phyloP scores from a whole-genome alignment of 2,888 invertebrate species.

The Hydrotaea diabolus region DNA sequence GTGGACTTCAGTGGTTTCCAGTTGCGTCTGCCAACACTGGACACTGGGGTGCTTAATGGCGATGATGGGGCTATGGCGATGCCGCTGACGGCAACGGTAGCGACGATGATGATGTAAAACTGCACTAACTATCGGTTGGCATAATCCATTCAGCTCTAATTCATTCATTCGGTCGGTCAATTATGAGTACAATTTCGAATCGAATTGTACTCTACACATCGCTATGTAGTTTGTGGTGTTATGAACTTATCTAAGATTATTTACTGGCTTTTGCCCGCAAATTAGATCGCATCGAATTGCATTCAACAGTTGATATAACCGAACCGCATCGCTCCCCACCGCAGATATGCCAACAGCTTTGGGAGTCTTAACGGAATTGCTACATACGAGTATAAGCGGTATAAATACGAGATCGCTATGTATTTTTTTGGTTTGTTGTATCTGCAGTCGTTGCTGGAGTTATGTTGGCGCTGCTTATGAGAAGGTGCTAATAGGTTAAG shows the following conservation, averaged over 20 bases:
- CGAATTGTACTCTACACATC: background rate
- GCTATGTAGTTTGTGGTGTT: background rate
- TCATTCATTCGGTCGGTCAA: conserved; percentile 14
- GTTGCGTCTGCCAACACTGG: conserved; percentile 1
- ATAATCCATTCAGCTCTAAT: conserved; percentile 39
- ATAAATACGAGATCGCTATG: too few species aligned
- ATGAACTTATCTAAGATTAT: conserved; percentile 34
- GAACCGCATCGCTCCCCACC: background rate
- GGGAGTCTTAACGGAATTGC: background rate
- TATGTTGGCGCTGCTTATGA: too few species aligned
- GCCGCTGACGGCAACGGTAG: background rate
- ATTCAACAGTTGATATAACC: background rate
- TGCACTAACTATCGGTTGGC: conserved; percentile 23
- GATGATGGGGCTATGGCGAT: background rate
- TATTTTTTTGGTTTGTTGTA: too few species aligned
- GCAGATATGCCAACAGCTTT: background rate
- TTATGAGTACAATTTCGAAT: conserved; percentile 14
- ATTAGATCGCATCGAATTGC: background rate
- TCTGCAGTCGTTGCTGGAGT: too few species aligned
- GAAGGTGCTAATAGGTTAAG: too few species aligned
- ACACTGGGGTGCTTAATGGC: background rate
- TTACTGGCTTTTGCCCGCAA: background rate
- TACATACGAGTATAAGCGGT: too few species aligned
- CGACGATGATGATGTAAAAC: conserved; percentile 28
- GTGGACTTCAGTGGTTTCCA: background rate